Percentiles rank a stretch among this genome's conserved stretches.
These are phyloP conservation scores for Pterophyllum scalare DNA, from an alignment of 2,113 vertebrate species.

Conservation along the genomic window DNA sequence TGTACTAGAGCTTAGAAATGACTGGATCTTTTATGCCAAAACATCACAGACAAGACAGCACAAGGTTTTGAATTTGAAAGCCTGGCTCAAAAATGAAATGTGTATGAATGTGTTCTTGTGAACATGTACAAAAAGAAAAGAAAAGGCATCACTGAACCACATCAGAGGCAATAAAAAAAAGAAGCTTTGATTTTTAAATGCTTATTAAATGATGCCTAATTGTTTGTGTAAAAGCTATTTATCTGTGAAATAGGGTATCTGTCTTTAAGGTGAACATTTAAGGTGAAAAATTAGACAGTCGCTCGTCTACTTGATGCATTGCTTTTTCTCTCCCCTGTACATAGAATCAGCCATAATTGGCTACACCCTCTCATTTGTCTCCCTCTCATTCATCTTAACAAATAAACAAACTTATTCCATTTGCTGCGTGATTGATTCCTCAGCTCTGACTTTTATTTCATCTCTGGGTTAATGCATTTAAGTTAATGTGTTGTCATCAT, in stretches of 20 bases:
- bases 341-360: slow-evolving; percentile 32
- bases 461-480: slow-evolving; percentile 41
- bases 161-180: slow-evolving; percentile 1
- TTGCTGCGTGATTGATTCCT: slow-evolving; percentile 42
- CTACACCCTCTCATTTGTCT: slow-evolving; percentile 17
- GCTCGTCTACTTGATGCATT: slow-evolving; percentile 20
- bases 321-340: slow-evolving; percentile 20
- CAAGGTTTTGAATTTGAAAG: slow-evolving; percentile 46
- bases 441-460: slow-evolving; percentile 23
- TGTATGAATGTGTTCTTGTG: neutral
- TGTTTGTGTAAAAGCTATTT: slow-evolving; percentile 26
- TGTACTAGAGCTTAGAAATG: slow-evolving; percentile 11
- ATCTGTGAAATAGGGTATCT: slow-evolving; percentile 36
- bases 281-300: slow-evolving; percentile 31
- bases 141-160: neutral
- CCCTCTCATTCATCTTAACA: slow-evolving; percentile 24
- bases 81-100: slow-evolving; percentile 25
- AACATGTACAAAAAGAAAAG: slow-evolving; percentile 1
- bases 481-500: slow-evolving; percentile 32
- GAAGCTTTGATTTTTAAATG: slow-evolving; percentile 36
- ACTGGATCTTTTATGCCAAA: slow-evolving; percentile 40
- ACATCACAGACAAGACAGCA: slow-evolving; percentile 32
- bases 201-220: slow-evolving; percentile 15
- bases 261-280: slow-evolving; percentile 37
- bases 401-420: slow-evolving; percentile 48